Base-by-base conservation (phyloP, 2,797 vertebrate species). In the Sebastes kiyomatsui region DNA sequence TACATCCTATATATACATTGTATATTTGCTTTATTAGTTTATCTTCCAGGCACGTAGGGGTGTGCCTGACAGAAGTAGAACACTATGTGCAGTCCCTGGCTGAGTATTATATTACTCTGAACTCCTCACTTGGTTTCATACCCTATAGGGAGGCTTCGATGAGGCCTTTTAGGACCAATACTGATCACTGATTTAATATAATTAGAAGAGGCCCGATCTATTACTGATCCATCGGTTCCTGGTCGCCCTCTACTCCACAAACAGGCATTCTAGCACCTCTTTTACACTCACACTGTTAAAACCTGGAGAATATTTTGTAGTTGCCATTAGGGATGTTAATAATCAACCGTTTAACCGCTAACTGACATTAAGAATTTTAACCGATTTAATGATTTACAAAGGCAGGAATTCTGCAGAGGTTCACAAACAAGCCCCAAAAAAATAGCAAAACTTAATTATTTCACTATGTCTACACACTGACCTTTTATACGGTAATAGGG, bases 11-110 rank as follows among this genome's bases (percentile, higher is more conserved):
- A 60, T n/a, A 46, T 72, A 58, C 23, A 78, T 78, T 71, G 70
- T 79, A 3, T 67, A 73, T 77, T 72, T 79, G 54, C 75, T 72
- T 56, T 68, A 72, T 85, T 59, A 64, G 64, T 72, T 73, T 80
- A 82, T 86, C 58, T 77, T 71, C 56, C 62, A 54, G 35, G 52
- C 49, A 18, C 42, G 54, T 7, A 62, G 25, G 68, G 72, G 67
- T 42, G 64, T 59, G 10, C 10, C 69, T 69, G 73, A 80, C 60
- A 76, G 33, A 80, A 73, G 32, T 61, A 68, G 75, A 55, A 72
- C 65, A 64, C 59, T 25, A 33, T 78, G 14, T 54, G 20, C 42
- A 49, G 54, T 60, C 22, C 23, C 33, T 9, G n/a, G 42, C 35
- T 56, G 18, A 46, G 42, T 75, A 12, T 52, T 59, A 46, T 20